Evolutionary conservation across 2,888 invertebrate species (phyloP), one percentile per base, ranked within the genome.

Genomic region (Agriopis aurantiaria): DNA sequence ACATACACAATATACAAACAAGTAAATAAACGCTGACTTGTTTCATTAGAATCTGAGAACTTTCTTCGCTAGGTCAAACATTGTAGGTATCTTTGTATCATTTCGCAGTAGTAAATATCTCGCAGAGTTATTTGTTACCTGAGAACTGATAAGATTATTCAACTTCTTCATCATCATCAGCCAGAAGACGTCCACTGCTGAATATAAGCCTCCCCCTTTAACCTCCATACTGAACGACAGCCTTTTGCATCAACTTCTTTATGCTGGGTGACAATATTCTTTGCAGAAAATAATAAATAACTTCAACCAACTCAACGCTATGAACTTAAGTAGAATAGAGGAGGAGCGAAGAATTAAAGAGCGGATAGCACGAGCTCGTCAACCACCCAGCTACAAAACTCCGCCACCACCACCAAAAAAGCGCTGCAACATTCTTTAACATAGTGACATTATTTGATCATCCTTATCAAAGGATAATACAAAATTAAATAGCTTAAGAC

Each of bases 341-440:
- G 41, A 48, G 48, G 48, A 48, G 12, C n/a, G 14, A 51, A 33
- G 33, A 33, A 33, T 33, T 33, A 33, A 33, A 33, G 14, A 51
- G 17, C 23, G 40, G 41, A 14, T 10, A 51, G 12, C 40, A 14
- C 40, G 51, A 14, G 61, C 49, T 43, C 40, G 51, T 33, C 23
- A 46, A 46, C 43, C 57, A 14, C 41, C 9, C 1, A 58, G 9
- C 10, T 6, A 58, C 43, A 46, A 46, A 11, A 23, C 10, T 11
- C 45, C 57, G 2, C 43, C 45, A 2, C 57, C 57, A 17, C 45
- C 57, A 12, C 57, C 57, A 17, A 45, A 58, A 17, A 58, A 46
- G 11, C 14, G 12, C 3, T 58, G 57, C 57, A 58, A 45, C 17
- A 58, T 58, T 58, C 57, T 53, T 45, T 23, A 43, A 53, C 45